phyloP scores from a whole-genome alignment of 2,888 invertebrate genomes.

The Agapostemon virescens region DNA sequence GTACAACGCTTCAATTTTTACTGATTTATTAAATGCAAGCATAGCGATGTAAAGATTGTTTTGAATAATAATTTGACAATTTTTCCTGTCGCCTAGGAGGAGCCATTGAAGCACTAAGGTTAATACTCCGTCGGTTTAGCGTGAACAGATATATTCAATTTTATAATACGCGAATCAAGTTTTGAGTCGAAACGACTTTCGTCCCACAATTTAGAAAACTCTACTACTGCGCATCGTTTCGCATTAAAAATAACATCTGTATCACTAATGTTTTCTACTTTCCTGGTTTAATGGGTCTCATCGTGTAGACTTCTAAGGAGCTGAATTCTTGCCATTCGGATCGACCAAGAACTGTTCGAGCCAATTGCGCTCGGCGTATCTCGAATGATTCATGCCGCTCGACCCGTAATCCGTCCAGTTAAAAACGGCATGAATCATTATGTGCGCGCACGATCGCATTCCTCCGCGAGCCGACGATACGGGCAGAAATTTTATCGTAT shows the following conservation, averaged over 20 bases:
- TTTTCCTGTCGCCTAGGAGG: too few species aligned
- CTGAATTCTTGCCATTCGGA: not conserved
- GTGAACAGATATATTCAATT: too few species aligned
- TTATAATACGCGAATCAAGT: too few species aligned
- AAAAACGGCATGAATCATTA: constrained; percentile 4
- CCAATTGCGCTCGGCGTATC: not conserved
- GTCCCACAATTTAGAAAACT: too few species aligned
- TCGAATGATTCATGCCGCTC: not conserved
- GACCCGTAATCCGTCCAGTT: not conserved
- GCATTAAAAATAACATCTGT: not conserved
- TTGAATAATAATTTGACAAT: too few species aligned
- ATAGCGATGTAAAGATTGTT: too few species aligned
- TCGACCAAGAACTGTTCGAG: not conserved
- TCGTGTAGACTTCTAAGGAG: not conserved
- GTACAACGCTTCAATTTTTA: too few species aligned
- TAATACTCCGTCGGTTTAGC: too few species aligned
- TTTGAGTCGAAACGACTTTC: too few species aligned
- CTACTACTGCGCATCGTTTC: too few species aligned
- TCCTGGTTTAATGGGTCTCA: not conserved
- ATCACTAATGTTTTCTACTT: not conserved
- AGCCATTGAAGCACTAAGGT: too few species aligned
- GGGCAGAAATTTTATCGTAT: not conserved
- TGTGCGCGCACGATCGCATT: constrained; percentile 32
- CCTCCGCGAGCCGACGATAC: constrained; percentile 19
- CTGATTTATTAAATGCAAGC: too few species aligned